A percentile compares a stretch with the other conserved stretches of the same genome.
phyloP scores from a whole-genome alignment of 2,113 vertebrate species.

The Rostratula benghalensis region DNA sequence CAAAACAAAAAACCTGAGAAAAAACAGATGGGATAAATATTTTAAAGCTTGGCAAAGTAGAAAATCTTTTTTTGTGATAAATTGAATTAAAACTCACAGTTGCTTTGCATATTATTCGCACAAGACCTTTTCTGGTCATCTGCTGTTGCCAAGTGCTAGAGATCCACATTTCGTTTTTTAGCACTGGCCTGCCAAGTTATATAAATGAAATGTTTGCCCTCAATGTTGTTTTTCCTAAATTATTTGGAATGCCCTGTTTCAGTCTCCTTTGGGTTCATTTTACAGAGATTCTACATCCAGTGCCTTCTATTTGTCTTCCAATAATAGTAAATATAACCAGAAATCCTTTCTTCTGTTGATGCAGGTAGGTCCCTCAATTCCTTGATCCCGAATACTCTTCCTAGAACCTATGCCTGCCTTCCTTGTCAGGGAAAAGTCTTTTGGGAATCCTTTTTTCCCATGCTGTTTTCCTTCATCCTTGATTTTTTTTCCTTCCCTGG shows the following conservation, averaged over 20 bases:
- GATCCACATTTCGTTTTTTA: slow-evolving; percentile 33
- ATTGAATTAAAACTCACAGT: background rate
- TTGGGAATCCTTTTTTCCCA: background rate
- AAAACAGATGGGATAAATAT: background rate
- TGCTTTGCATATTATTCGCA: slow-evolving; percentile 5
- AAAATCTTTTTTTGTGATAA: background rate
- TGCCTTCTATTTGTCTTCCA: background rate
- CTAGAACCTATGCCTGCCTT: background rate
- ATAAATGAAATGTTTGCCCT: slow-evolving; percentile 51
- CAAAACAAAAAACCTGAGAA: background rate
- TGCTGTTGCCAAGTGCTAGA: background rate
- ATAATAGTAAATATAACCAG: background rate
- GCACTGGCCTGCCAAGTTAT: slow-evolving; percentile 39
- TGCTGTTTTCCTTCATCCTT: background rate
- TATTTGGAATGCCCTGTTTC: slow-evolving; percentile 37
- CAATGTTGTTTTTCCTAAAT: slow-evolving; percentile 30
- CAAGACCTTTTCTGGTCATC: background rate
- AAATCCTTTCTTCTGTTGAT: background rate
- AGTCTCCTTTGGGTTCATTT: slow-evolving; percentile 43
- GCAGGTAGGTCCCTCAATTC: background rate
- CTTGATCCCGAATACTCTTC: background rate
- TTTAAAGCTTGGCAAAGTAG: background rate
- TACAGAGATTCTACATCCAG: slow-evolving; percentile 12
- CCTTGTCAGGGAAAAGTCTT: background rate
- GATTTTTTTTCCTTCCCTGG: background rate